A percentile compares a stretch with the other conserved stretches of the same genome.
These are phyloP conservation scores for Palythoa grandiflora DNA, from an alignment of 92 coral and sea anemone genomes.

Conservation along the genomic window DNA sequence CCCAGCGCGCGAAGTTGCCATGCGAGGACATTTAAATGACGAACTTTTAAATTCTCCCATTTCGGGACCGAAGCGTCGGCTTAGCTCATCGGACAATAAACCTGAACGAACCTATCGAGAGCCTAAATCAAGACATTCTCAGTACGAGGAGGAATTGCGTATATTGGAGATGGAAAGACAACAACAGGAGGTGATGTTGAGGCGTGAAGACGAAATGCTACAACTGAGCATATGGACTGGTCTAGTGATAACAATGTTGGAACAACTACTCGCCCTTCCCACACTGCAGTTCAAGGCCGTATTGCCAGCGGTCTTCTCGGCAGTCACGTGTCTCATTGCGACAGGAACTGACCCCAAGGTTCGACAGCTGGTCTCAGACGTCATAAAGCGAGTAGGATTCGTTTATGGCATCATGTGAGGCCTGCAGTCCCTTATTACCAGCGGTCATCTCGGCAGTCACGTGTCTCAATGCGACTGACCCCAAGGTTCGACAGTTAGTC, in stretches of 20 bases:
- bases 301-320: conserved; percentile 98
- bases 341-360: conserved; percentile 94
- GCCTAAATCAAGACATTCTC: conserved; percentile 60
- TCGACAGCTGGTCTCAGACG: conserved; percentile 95
- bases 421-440: conserved; percentile 94
- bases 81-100: conserved; percentile 76
- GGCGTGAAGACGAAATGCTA: conserved; percentile 90
- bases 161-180: conserved; percentile 87
- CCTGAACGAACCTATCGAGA: conserved; percentile 69
- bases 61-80: conserved; percentile 61
- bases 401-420: conserved; percentile 93
- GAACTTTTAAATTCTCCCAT: conserved; percentile 74
- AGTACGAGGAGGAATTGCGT: conserved; percentile 90
- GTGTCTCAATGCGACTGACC: conserved; percentile 90
- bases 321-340: conserved; percentile 93
- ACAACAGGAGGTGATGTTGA: conserved; percentile 65
- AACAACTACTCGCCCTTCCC: conserved; percentile 89
- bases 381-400: conserved; percentile 91
- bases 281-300: conserved; percentile 99
- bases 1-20: conserved; percentile 80
- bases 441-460: conserved; percentile 99
- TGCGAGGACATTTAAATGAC: conserved; percentile 66
- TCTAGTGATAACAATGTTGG: conserved; percentile 91
- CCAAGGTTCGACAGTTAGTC: conserved; percentile 94
- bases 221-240: conserved; percentile 96